Evolutionary conservation across 1,140 invertebrate genomes (phyloP).

Genomic region (Hyles euphorbiae): DNA sequence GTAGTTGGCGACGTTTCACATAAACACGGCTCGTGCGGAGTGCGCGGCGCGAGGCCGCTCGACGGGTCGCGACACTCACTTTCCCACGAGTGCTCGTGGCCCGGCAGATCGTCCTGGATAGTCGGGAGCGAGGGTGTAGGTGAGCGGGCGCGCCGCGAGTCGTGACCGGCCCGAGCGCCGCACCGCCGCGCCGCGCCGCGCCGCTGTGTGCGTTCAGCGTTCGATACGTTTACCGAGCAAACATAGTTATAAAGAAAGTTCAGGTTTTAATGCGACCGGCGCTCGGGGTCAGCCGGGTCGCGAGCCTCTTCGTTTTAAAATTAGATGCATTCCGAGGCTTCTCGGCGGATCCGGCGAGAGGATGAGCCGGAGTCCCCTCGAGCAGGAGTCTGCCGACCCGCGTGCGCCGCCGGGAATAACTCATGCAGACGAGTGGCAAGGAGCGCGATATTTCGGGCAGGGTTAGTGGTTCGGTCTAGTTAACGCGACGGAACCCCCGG

Average conservation of each 20-base stretch:
- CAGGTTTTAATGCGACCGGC: slow-evolving; percentile 67
- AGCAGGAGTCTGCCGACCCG: slow-evolving; percentile 50
- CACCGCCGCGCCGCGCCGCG: slow-evolving; percentile 39
- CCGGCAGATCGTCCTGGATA: slow-evolving; percentile 67
- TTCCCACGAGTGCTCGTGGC: slow-evolving; percentile 59
- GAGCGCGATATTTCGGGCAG: slow-evolving; percentile 61
- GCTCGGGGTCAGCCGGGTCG: slow-evolving; percentile 68
- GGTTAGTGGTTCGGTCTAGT: slow-evolving; percentile 63
- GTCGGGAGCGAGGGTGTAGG: slow-evolving; percentile 52
- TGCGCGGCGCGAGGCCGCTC: slow-evolving; percentile 32
- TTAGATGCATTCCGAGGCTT: slow-evolving; percentile 73
- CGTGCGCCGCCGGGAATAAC: slow-evolving; percentile 54
- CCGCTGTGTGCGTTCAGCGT: slow-evolving; percentile 46
- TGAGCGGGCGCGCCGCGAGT: slow-evolving; percentile 43
- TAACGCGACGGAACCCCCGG: slow-evolving; percentile 30
- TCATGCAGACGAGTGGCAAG: slow-evolving; percentile 46
- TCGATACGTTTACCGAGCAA: slow-evolving; percentile 64
- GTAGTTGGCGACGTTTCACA: slow-evolving; percentile 33
- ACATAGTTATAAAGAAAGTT: slow-evolving; percentile 74
- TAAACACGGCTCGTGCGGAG: slow-evolving; percentile 25
- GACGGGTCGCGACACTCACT: slow-evolving; percentile 40
- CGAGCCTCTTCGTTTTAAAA: slow-evolving; percentile 72
- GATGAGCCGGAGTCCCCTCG: slow-evolving; percentile 22
- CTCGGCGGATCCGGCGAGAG: slow-evolving; percentile 35
- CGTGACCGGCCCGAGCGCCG: slow-evolving; percentile 58